Percentiles rank a stretch among this genome's conserved stretches.
Conservation (phyloP, 2,797 vertebrate species). For the Chrysocyon brachyurus region DNA sequence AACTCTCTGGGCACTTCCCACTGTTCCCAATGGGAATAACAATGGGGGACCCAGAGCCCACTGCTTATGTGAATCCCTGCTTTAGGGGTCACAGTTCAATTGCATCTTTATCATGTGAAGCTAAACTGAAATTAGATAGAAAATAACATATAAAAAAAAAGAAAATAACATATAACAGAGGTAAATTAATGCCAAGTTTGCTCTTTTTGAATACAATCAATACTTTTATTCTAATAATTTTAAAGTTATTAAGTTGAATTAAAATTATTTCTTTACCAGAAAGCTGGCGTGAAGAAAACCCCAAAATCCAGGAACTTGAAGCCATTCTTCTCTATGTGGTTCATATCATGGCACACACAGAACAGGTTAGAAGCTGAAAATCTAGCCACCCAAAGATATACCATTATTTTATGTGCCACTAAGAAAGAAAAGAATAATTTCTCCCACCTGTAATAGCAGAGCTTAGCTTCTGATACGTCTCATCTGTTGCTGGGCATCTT, state of each 20-base stretch:
- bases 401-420: not conserved
- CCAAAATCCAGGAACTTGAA: not conserved
- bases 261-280: not conserved
- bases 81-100: not conserved
- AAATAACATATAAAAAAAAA: not conserved
- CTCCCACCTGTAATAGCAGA: not conserved
- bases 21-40: not conserved
- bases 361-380: not conserved
- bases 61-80: not conserved
- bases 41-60: not conserved
- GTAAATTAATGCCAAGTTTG: not conserved
- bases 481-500: not conserved
- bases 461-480: not conserved
- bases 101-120: not conserved
- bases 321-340: not conserved
- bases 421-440: not conserved
- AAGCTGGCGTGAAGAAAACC: not conserved
- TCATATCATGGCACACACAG: not conserved
- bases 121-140: not conserved
- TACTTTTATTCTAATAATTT: not conserved
- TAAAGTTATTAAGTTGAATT: constrained; percentile 24
- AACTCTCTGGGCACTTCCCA: not conserved
- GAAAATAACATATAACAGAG: not conserved
- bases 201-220: not conserved
- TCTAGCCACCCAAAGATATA: not conserved